Base-by-base conservation (phyloP, 2,797 vertebrate species). In the Amphiprion clarkii region DNA sequence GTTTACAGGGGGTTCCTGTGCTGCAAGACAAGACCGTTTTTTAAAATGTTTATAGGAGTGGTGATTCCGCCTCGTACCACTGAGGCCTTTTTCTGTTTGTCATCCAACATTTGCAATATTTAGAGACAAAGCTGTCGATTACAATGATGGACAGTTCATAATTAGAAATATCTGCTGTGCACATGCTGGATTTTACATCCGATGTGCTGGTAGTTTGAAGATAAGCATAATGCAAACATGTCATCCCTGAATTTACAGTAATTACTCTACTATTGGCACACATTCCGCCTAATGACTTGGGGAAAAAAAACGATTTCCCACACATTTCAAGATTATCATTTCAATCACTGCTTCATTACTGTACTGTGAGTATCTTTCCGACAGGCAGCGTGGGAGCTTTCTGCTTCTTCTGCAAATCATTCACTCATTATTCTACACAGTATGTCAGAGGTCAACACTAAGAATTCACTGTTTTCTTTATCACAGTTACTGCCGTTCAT, bases 251-350 rank as follows among this genome's bases (percentile, higher is more conserved):
- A 59, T 71, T 69, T 54, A 56, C 54, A 55, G 29, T 61, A 70
- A 75, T 79, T 54, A 56, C 21, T 54, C 77, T 54, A 53, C 21
- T 54, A 13, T 46, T 25, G 70, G 13, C 56, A 48, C 21, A 58
- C 54, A 27, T 29, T 80, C 23, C 55, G 59, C 57, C 31, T 16
- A 25, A 51, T 56, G 56, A 54, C 31, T 23, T 64, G 49, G 46
- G 31, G 31, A 4, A 4, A 2, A 51, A 9, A 51, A 39, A 31
- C n/a, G 0, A 17, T 67, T 68, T 65, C 46, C 76, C 31, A 6
- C 55, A 21, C 21, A 46, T 63, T 55, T 74, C 12, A 57, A 17
- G 4, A 72, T 71, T 46, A 69, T 69, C 48, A 67, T 75, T 81
- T 69, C 36, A 59, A 13, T 74, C 29, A 3, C 56, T 19, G n/a